phyloP scores from a whole-genome alignment of 1,140 invertebrate species.

The Trigoniulus corallinus region DNA sequence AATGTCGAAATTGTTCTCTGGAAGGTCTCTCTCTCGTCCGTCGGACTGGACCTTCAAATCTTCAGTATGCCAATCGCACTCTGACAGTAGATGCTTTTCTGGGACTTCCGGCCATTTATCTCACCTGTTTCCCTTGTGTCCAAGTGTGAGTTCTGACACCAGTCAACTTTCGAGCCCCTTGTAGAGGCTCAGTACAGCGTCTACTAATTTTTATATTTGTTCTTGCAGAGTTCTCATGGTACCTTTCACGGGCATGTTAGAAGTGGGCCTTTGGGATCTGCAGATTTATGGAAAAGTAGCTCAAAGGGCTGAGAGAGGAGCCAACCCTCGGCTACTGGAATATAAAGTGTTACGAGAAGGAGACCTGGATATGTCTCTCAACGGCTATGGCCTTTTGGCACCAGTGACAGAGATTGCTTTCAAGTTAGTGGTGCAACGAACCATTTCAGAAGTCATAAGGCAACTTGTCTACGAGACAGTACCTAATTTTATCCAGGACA shows the following conservation, averaged over 20 bases:
- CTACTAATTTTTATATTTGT: background rate
- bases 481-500: background rate
- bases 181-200: background rate
- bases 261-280: background rate
- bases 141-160: background rate
- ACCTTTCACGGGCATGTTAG: background rate
- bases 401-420: background rate
- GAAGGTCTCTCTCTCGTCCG: background rate
- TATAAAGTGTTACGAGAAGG: background rate
- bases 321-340: background rate
- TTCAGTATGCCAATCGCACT: background rate
- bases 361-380: background rate
- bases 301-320: background rate
- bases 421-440: background rate
- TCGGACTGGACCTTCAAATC: background rate
- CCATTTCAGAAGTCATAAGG: background rate
- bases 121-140: background rate
- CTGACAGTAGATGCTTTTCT: background rate
- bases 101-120: background rate
- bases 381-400: conserved; percentile 1
- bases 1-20: background rate
- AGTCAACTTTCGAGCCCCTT: background rate
- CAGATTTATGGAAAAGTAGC: background rate
- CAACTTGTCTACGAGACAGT: background rate
- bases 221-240: background rate